phyloP scores from a whole-genome alignment of 2,888 invertebrate genomes.

The Villa cingulata region DNA sequence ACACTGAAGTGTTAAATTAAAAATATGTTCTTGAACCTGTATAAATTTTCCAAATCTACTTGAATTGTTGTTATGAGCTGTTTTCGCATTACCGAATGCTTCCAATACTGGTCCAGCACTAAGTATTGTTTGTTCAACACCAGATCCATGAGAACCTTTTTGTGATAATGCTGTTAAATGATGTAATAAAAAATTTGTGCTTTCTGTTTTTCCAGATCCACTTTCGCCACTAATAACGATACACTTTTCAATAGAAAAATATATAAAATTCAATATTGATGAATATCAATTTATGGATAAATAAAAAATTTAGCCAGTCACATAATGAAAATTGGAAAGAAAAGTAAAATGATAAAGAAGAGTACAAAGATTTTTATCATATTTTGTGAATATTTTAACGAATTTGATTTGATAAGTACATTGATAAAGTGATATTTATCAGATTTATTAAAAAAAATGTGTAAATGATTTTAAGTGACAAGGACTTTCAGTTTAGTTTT shows the following conservation, averaged over 20 bases:
- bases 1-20: not conserved
- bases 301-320: no score
- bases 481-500: no score
- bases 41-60: constrained; percentile 96
- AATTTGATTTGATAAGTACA: no score
- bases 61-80: constrained; percentile 93
- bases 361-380: no score
- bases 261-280: not conserved
- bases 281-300: no score
- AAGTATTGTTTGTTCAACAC: constrained; percentile 92
- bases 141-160: constrained; percentile 85
- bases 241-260: constrained; percentile 45
- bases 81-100: constrained; percentile 98
- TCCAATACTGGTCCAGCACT: constrained; percentile 93
- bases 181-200: constrained; percentile 87
- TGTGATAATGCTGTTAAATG: constrained; percentile 90
- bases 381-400: no score
- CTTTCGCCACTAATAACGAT: constrained; percentile 93
- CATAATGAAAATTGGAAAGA: no score
- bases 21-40: constrained; percentile 39
- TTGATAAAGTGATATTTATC: no score
- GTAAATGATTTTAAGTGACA: no score
- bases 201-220: constrained; percentile 94
- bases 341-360: no score
- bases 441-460: no score